Evolutionary conservation across 2,888 invertebrate species (phyloP), one percentile per base, ranked within the genome.

Genomic region (Empis livida): DNA sequence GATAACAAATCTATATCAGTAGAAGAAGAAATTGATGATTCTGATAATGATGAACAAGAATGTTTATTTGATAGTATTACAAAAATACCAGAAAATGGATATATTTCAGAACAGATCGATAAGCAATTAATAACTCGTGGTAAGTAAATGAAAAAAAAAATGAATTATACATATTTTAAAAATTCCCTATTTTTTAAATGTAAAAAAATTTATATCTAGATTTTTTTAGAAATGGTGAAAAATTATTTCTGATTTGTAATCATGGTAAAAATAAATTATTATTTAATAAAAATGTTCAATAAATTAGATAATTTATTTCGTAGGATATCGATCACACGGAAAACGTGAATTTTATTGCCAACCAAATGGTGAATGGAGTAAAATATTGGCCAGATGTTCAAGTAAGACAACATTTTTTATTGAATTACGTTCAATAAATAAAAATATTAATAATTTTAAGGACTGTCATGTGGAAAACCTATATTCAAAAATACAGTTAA

Each of bases 381-480:
- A 63, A 55, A 59, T 73, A 44, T 61, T 65, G 47, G 73, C 71
- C 40, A 71, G 66, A 61, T 77, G 77, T 57, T 62, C 63, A 40
- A 71, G 75, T 75, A 62, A 62, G 69, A 23, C 14, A 38, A 17
- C 14, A 10, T 42, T 38, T 32, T 16, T 13, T 42, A 20, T 15
- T 32, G 20, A 23, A 43, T 44, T 3, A n/a, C n/a, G n/a, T n/a
- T n/a, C n/a, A n/a, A n/a, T n/a, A n/a, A 27, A 2, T 27, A 27
- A 8, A 27, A 27, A 6, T 6, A 27, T 27, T 27, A 8, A 27
- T 27, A 8, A 27, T 27, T 27, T 57, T 23, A 51, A 75, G 75
- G 64, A 62, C 67, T 73, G 49, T 73, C 74, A 0, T 76, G 75
- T 54, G 68, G 68, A 20, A 72, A 72, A 54, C 75, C 75, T n/a